Conservation (phyloP, 2,888 invertebrate species). For the Colletes collaris region DNA sequence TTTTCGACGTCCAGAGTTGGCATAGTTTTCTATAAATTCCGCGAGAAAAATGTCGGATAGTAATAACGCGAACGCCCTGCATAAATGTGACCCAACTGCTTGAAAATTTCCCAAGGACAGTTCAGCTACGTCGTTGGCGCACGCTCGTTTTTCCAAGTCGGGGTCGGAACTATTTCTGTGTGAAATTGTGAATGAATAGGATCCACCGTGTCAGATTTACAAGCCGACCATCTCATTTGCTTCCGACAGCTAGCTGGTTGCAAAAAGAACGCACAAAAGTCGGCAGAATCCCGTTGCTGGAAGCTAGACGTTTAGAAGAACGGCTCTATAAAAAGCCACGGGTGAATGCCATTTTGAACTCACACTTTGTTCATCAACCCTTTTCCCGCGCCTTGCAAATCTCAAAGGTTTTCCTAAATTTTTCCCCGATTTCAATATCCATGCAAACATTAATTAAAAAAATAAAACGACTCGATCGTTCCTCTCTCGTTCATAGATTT, state of each 20-base stretch:
- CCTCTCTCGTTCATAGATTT: too few relatives aligned
- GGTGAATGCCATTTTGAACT: constrained; percentile 61
- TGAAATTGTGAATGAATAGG: constrained; percentile 64
- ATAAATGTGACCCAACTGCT: constrained; percentile 18
- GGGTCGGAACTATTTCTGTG: constrained; percentile 55
- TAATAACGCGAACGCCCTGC: not conserved
- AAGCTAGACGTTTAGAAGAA: constrained; percentile 63
- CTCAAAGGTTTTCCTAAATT: constrained; percentile 19
- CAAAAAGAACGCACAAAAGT: constrained; percentile 55
- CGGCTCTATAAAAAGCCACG: constrained; percentile 55
- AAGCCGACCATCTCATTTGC: constrained; percentile 59
- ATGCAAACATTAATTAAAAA: not conserved
- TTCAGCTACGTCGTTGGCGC: constrained; percentile 18
- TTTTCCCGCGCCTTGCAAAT: constrained; percentile 19
- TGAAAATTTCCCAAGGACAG: constrained; percentile 25
- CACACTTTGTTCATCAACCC: constrained; percentile 52
- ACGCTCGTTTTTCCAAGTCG: constrained; percentile 35
- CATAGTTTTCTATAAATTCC: too few relatives aligned
- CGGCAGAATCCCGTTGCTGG: constrained; percentile 42
- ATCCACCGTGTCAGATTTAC: constrained; percentile 55
- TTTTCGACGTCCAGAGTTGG: too few relatives aligned
- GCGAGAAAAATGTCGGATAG: too few relatives aligned
- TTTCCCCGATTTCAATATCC: not conserved
- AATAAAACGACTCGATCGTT: too few relatives aligned
- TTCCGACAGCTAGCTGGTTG: constrained; percentile 46